A percentile compares a stretch with the other conserved stretches of the same genome.
Evolutionary conservation across 2,797 vertebrate genomes (phyloP).

Genomic region (Macrochelys suwanniensis): DNA sequence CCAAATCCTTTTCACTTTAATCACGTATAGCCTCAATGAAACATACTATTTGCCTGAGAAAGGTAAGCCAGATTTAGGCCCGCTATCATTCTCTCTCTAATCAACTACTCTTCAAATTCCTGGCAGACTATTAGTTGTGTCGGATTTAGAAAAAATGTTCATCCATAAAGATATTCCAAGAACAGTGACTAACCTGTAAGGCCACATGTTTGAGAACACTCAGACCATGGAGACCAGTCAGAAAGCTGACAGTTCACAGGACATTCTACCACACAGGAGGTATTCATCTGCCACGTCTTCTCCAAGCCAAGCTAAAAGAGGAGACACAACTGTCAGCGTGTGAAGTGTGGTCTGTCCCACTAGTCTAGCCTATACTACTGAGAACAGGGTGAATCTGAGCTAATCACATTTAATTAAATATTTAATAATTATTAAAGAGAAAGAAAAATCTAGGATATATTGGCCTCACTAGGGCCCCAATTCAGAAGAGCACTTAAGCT

Average conservation of each 20-base stretch:
- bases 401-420: neutral
- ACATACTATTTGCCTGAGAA: neutral
- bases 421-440: neutral
- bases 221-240: slow-evolving; percentile 94
- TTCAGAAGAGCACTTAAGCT: neutral
- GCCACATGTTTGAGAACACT: slow-evolving; percentile 94
- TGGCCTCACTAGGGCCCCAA: neutral
- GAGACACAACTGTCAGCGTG: neutral
- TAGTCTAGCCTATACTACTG: neutral
- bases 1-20: slow-evolving; percentile 1
- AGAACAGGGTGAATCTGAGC: neutral
- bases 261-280: slow-evolving; percentile 93
- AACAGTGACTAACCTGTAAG: slow-evolving; percentile 87
- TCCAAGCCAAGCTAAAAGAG: slow-evolving; percentile 89
- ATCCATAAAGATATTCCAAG: slow-evolving; percentile 7
- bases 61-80: neutral
- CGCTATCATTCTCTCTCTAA: neutral
- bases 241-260: slow-evolving; percentile 98
- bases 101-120: neutral
- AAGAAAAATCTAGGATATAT: neutral
- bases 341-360: neutral
- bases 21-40: neutral
- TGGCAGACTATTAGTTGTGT: neutral
- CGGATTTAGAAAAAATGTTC: neutral
- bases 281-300: slow-evolving; percentile 96